Base-by-base conservation (phyloP, 2,113 vertebrate species). In the Hemichromis elongatus region DNA sequence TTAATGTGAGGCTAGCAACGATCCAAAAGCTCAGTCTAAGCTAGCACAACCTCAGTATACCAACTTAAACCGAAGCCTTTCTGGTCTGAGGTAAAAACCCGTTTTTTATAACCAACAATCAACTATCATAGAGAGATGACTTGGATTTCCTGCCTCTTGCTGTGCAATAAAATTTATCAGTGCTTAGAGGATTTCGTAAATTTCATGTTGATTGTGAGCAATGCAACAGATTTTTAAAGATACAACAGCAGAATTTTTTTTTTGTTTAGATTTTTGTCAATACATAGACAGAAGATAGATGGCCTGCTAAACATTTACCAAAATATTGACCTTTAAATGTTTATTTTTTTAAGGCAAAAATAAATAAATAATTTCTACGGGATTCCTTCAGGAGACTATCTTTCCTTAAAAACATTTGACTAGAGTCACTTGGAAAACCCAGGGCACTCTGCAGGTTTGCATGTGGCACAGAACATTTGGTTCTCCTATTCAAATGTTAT, bases 401-500 rank as follows among this genome's bases (percentile, higher is more conserved):
- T 81, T 79, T 77, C 55, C 59, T 85, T 33, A 85, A 82, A 37
- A 21, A 82, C 24, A 57, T 61, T 66, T 55, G 80, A 78, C 26
- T 53, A 18, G 16, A 16, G 70, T 77, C 82, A 79, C 12, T 2
- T 9, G 18, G 77, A 81, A 24, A 81, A 77, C 54, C 19, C 33
- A 50, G 21, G 79, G 26, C 21, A 80, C 14, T 61, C 56, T 35
- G 33, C 21, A 47, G 47, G 80, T 92, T 93, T 94, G 80, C 92
- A 90, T 92, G 81, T n/a, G 37, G 21, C 59, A 11, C 19, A 54
- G 28, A 70, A 79, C 24, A 86, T 89, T 84, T 90, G 80, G 13
- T 73, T 33, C 30, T 77, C 30, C 4, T 57, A 94, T 90, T 88
- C 85, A 94, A 94, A 93, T 91, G 42, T 10, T 16, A 3, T 75